phyloP scores from a whole-genome alignment of 1,140 invertebrate genomes.

The Tetragnatha versicolor region DNA sequence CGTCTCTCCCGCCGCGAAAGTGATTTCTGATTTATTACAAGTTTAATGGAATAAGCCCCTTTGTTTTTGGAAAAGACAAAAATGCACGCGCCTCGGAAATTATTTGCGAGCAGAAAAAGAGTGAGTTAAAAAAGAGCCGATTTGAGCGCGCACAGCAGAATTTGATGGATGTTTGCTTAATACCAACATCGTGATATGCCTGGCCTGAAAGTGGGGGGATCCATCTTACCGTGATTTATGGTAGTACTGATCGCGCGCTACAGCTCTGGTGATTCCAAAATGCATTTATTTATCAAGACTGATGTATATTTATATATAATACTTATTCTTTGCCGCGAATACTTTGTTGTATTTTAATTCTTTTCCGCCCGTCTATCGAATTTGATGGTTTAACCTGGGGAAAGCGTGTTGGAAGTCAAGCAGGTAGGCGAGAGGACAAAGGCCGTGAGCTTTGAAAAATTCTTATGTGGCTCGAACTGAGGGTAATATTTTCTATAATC shows the following conservation, averaged over 20 bases:
- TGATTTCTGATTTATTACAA: constrained; percentile 55
- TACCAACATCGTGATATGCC: constrained; percentile 46
- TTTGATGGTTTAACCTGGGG: too few species aligned
- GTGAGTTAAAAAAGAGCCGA: background rate
- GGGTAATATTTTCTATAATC: too few species aligned
- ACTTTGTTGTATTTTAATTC: constrained; percentile 14
- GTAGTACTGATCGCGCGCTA: constrained; percentile 29
- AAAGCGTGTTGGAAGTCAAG: too few species aligned
- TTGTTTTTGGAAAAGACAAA: constrained; percentile 12
- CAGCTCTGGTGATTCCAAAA: constrained; percentile 47
- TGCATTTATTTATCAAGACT: constrained; percentile 52
- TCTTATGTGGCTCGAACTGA: too few species aligned
- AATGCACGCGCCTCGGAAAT: constrained; percentile 29
- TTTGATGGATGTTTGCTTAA: constrained; percentile 52
- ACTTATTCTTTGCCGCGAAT: constrained; percentile 4
- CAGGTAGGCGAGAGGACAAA: too few species aligned
- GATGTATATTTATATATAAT: constrained; percentile 41
- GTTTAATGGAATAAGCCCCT: constrained; percentile 50
- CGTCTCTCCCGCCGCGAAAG: constrained; percentile 22
- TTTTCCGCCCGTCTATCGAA: too few species aligned
- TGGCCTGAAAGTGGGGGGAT: constrained; percentile 27
- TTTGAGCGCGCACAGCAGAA: constrained; percentile 35
- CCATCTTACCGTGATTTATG: constrained; percentile 48
- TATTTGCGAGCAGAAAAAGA: constrained; percentile 27
- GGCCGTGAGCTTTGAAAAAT: too few species aligned